These are phyloP conservation scores for Helogale parvula DNA, from an alignment of 2,113 vertebrate genomes.

Conservation along the genomic window DNA sequence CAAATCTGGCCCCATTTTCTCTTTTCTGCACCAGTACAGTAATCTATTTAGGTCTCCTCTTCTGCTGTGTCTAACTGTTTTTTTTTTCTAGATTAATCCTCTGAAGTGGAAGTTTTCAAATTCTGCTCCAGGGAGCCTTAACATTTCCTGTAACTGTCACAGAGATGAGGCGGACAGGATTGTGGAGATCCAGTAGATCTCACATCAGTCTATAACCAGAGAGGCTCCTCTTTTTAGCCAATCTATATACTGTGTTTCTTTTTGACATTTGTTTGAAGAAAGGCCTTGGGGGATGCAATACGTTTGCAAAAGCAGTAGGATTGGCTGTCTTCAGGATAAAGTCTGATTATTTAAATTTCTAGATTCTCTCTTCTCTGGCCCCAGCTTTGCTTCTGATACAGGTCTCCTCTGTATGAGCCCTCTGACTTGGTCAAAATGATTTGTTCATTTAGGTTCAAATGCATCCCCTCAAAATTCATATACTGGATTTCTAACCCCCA, in stretches of 20 bases:
- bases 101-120: background rate
- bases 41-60: background rate
- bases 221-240: background rate
- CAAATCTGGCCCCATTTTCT: background rate
- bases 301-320: background rate
- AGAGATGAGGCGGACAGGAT: background rate
- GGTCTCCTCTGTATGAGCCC: background rate
- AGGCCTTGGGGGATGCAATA: background rate
- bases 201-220: background rate
- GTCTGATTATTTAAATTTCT: background rate
- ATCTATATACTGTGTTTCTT: background rate
- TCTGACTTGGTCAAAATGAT: background rate
- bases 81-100: conserved; percentile 29
- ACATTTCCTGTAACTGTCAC: background rate
- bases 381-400: background rate
- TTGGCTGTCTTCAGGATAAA: background rate
- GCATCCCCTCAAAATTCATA: background rate
- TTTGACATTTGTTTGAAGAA: background rate
- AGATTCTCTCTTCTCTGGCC: background rate
- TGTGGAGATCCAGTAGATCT: background rate
- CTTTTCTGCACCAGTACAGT: background rate
- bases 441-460: background rate
- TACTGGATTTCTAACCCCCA: background rate
- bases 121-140: background rate
- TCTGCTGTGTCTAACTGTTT: background rate